Base-by-base conservation (phyloP, 1,140 invertebrate genomes). In the Tetramorium simillimum region DNA sequence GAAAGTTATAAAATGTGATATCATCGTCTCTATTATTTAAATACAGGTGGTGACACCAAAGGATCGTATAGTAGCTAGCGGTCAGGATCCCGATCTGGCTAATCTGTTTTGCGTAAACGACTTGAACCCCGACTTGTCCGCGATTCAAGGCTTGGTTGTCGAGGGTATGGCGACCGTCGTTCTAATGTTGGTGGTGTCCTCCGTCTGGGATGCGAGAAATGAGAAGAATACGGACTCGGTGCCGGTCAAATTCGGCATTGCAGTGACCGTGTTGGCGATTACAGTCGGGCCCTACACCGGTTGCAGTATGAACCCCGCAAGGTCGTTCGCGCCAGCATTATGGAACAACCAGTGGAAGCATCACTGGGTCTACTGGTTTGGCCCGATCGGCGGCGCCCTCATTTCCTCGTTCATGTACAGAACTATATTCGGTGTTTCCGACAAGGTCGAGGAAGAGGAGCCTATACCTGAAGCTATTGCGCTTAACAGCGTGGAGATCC, bases 251-350 rank as follows among this genome's bases (percentile, higher is more conserved):
- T 96, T 96, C 91, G 96, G 96, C 28, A 86, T 96, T 0, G 93
- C 95, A 2, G 95, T 96, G 4, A 93, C 94, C 3, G 95, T 93
- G 4, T 84, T 96, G 24, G 96, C 95, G 0, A 93, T 95, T 0
- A 93, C 95, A 0, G 93, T 95, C 10, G 96, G 95, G 1, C 95
- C 95, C 16, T 97, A 96, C 88, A 98, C 97, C 6, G 97, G 97
- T 1, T 97, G 97, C 63, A 97, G 97, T 91, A 97, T 98, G 97
- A 98, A 98, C 92, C 97, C 98, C 0, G 98, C 97, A 1, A 96
- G 98, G 88, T 97, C 97, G 51, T 96, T 98, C 53, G 98, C 96
- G 0, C 98, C 98, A 0, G 98, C 97, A 0, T 88, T 98, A 1
- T 97, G 98, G 93, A 97, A 97, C 77, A 96, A 96, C 18, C 94